Percentiles rank a stretch among this genome's conserved stretches.
phyloP scores from a whole-genome alignment of 2,888 invertebrate species.

The Drosophila emarginata region DNA sequence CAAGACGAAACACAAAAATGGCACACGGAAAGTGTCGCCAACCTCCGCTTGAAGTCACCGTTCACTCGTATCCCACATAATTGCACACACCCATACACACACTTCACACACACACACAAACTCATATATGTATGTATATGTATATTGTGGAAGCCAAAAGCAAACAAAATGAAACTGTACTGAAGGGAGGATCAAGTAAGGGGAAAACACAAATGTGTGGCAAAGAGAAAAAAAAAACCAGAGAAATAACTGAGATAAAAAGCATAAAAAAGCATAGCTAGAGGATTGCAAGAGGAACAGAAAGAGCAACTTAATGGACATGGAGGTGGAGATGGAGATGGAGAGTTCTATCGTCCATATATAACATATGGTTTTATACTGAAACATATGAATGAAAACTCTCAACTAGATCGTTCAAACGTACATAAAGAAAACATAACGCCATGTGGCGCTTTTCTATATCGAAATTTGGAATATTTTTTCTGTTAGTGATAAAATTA shows the following conservation, averaged over 20 bases:
- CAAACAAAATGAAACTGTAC: slow-evolving; percentile 27
- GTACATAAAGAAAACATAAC: not conserved
- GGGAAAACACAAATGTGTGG: not conserved
- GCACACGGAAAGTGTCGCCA: slow-evolving; percentile 22
- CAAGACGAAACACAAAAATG: slow-evolving; percentile 35
- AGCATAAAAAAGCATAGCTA: slow-evolving; percentile 1
- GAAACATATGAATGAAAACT: not conserved
- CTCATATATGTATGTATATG: too few relatives aligned
- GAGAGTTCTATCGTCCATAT: not conserved
- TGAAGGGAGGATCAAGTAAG: not conserved
- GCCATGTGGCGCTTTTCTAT: not conserved
- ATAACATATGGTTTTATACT: slow-evolving; percentile 1
- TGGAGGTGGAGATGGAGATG: not conserved
- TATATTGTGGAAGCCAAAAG: slow-evolving; percentile 18
- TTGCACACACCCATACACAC: slow-evolving; percentile 34
- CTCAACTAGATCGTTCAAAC: not conserved
- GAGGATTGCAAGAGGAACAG: not conserved
- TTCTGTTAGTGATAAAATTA: too few relatives aligned
- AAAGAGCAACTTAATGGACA: not conserved
- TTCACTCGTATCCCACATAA: slow-evolving; percentile 14
- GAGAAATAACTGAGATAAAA: not conserved
- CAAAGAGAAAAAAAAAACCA: not conserved
- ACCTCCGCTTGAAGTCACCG: not conserved
- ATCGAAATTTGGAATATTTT: too few relatives aligned
- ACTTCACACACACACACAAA: not conserved